Conservation (phyloP, 2,113 vertebrate species). For the Perca flavescens region DNA sequence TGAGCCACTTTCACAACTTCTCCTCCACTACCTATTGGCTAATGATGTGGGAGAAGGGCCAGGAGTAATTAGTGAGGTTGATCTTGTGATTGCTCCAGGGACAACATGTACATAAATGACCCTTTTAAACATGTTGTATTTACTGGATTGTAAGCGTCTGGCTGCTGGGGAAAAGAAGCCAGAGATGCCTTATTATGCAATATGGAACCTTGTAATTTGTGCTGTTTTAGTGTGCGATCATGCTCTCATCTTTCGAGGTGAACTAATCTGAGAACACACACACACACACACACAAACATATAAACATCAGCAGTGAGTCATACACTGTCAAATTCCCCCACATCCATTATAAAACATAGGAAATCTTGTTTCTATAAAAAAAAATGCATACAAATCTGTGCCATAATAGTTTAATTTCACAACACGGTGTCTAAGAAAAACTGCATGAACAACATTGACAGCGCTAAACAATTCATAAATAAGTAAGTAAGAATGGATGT, state of each 20-base stretch:
- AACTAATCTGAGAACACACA: constrained; percentile 38
- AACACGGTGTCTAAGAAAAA: background rate
- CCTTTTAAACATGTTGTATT: constrained; percentile 43
- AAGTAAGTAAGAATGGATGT: constrained; percentile 26
- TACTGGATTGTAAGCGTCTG: constrained; percentile 50
- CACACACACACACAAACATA: background rate
- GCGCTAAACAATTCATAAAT: constrained; percentile 31
- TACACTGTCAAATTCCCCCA: constrained; percentile 5
- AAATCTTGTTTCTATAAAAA: constrained; percentile 44
- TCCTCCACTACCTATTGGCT: constrained; percentile 33
- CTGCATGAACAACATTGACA: constrained; percentile 34
- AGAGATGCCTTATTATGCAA: constrained; percentile 35
- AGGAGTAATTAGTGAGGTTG: constrained; percentile 55
- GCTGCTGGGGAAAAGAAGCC: constrained; percentile 4
- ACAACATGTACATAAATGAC: constrained; percentile 33
- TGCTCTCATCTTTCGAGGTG: constrained; percentile 15
- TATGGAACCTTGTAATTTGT: constrained; percentile 47
- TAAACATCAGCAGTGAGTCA: constrained; percentile 42
- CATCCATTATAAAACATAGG: constrained; percentile 33
- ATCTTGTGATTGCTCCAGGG: constrained; percentile 41
- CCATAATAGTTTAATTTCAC: background rate
- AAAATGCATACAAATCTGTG: constrained; percentile 31
- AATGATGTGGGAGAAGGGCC: constrained; percentile 16
- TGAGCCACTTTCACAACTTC: constrained; percentile 15
- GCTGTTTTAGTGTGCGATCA: constrained; percentile 34